A percentile compares a stretch with the other conserved stretches of the same genome.
Conservation (phyloP, 1,140 invertebrate species). For the Carposina sasakii region DNA sequence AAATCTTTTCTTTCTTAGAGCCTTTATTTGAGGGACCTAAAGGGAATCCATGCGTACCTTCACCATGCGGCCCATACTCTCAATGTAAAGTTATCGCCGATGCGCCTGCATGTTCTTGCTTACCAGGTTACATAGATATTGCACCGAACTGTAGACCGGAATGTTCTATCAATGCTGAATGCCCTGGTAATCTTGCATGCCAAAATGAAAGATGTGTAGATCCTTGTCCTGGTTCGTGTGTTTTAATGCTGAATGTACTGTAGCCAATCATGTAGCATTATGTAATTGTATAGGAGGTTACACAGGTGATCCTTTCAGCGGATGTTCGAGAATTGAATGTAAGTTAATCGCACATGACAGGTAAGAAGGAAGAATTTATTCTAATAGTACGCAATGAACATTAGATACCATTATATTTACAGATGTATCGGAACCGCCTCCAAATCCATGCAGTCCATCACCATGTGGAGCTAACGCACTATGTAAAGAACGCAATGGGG, state of each 20-base stretch:
- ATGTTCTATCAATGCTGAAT: slow-evolving; percentile 84
- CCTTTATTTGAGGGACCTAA: slow-evolving; percentile 65
- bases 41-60: slow-evolving; percentile 81
- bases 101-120: slow-evolving; percentile 84
- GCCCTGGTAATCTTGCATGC: slow-evolving; percentile 82
- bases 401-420: slow-evolving; percentile 22
- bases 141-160: slow-evolving; percentile 82
- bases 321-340: slow-evolving; percentile 72
- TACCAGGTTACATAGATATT: slow-evolving; percentile 75
- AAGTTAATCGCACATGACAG: slow-evolving; percentile 34
- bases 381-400: too few species aligned
- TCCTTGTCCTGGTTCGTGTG: slow-evolving; percentile 88
- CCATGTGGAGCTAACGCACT: slow-evolving; percentile 91
- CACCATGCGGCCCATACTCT: slow-evolving; percentile 87
- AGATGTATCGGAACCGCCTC: slow-evolving; percentile 52
- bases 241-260: slow-evolving; percentile 78
- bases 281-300: slow-evolving; percentile 82
- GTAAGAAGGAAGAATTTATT: too few species aligned
- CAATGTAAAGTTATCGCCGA: slow-evolving; percentile 81
- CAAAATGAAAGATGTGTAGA: slow-evolving; percentile 84
- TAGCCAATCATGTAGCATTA: slow-evolving; percentile 83
- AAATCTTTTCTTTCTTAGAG: slow-evolving; percentile 60
- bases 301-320: slow-evolving; percentile 84
- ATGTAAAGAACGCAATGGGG: slow-evolving; percentile 87
- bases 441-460: slow-evolving; percentile 83